phyloP scores from a whole-genome alignment of 2,797 vertebrate species.

The Neosilurus hyrtlii region DNA sequence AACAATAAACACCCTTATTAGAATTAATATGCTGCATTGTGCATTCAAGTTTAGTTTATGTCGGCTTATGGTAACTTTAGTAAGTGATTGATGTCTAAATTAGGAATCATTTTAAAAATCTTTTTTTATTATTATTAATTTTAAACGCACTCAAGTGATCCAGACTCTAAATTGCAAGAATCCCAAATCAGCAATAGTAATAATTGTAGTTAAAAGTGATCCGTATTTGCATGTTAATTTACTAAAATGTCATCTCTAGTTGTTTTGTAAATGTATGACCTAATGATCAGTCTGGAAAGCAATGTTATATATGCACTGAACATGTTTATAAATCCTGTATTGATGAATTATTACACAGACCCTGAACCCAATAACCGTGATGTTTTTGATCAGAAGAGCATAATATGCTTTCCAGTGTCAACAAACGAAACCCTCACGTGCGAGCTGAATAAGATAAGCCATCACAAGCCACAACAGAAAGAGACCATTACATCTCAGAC shows the following conservation, averaged over 20 bases:
- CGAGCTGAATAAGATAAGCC: not conserved
- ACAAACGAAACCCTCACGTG: not conserved
- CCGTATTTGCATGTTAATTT: not conserved
- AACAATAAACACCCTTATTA: not conserved
- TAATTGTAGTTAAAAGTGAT: not conserved
- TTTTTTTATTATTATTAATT: not conserved
- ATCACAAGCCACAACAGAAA: not conserved
- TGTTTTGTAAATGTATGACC: not conserved
- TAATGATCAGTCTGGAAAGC: not conserved
- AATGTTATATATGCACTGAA: not conserved
- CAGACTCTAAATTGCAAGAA: not conserved
- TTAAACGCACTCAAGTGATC: not conserved
- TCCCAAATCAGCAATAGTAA: not conserved
- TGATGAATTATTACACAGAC: not conserved
- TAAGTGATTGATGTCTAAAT: not conserved
- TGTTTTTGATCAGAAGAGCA: not conserved
- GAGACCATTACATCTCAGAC: not conserved
- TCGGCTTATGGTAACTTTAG: not conserved
- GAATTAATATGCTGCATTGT: not conserved
- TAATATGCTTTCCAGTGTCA: not conserved
- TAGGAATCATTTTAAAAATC: too few relatives aligned
- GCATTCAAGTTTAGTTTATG: not conserved
- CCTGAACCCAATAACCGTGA: too few relatives aligned
- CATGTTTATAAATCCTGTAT: not conserved
- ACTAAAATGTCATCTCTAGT: not conserved